phyloP scores from a whole-genome alignment of 2,797 vertebrate genomes.

The Sebastes oblongus region DNA sequence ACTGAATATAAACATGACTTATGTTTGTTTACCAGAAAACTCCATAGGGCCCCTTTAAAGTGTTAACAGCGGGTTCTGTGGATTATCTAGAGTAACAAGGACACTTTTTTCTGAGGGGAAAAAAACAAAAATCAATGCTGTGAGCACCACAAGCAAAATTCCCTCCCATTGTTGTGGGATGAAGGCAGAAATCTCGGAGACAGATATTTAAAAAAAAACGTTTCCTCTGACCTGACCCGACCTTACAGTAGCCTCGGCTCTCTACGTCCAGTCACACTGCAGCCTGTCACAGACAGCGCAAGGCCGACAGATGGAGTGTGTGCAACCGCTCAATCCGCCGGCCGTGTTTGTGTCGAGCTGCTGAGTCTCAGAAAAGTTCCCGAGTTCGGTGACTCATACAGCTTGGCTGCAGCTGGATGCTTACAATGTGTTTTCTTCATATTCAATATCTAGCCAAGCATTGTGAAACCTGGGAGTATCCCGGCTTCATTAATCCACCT shows the following conservation, averaged over 20 bases:
- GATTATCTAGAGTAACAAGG: not conserved
- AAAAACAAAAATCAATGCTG: not conserved
- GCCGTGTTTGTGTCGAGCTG: slow-evolving; percentile 40
- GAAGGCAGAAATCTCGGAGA: not conserved
- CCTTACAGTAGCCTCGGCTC: not conserved
- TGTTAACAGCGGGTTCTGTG: not conserved
- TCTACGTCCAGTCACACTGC: not conserved
- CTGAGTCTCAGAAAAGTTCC: slow-evolving; percentile 47
- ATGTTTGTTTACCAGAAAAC: not conserved
- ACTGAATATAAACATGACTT: not conserved
- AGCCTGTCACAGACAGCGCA: slow-evolving; percentile 10
- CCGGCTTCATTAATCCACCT: slow-evolving; percentile 63
- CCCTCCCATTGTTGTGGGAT: not conserved
- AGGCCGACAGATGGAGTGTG: slow-evolving; percentile 16
- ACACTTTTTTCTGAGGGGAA: not conserved
- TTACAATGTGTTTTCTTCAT: slow-evolving; percentile 58
- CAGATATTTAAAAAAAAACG: not conserved
- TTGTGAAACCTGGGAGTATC: slow-evolving; percentile 80
- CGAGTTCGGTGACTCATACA: slow-evolving; percentile 61
- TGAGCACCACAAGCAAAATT: not conserved
- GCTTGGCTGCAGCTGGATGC: slow-evolving; percentile 41
- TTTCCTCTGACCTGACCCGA: not conserved
- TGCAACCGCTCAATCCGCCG: slow-evolving; percentile 40
- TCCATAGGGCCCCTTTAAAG: no score
- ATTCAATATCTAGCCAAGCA: slow-evolving; percentile 46